phyloP scores from a whole-genome alignment of 2,888 invertebrate species.

The Heteromyza rotundicornis region DNA sequence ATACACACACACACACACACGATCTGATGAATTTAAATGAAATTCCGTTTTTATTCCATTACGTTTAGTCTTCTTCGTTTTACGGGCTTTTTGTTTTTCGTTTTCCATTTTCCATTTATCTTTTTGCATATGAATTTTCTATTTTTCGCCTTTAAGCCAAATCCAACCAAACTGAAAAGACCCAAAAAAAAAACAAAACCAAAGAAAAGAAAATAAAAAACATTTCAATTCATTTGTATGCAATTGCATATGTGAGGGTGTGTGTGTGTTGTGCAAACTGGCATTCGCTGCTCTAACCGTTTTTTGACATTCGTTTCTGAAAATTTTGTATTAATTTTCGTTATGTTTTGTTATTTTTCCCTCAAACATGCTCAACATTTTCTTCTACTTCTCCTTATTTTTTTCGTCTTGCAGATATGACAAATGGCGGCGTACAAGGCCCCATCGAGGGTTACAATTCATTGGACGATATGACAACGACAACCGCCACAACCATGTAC shows the following conservation, averaged over 20 bases:
- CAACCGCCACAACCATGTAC: conserved; percentile 49
- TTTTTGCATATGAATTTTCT: conserved; percentile 16
- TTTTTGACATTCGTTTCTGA: not conserved
- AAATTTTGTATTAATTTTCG: not conserved
- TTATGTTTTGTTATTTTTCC: conserved; percentile 4
- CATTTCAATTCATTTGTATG: not conserved
- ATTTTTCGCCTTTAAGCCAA: too few species aligned
- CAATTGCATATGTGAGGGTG: not conserved
- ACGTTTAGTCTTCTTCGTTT: not conserved
- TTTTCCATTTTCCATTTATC: not conserved
- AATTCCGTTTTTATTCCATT: conserved; percentile 11
- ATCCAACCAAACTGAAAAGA: too few species aligned
- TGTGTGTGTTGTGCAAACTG: not conserved
- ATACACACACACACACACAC: not conserved
- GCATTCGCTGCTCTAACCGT: not conserved
- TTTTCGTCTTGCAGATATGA: conserved; percentile 50
- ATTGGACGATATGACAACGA: conserved; percentile 50
- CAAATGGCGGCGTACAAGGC: conserved; percentile 60
- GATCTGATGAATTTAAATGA: conserved; percentile 24
- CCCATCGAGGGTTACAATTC: conserved; percentile 60
- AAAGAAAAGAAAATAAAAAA: conserved; percentile 2
- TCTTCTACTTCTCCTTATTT: too few species aligned
- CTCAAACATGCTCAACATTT: conserved; percentile 7
- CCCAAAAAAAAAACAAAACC: too few species aligned
- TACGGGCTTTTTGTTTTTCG: not conserved